These are phyloP conservation scores for Caenorhabditis briggsae DNA, from an alignment of 1,140 invertebrate genomes.

Conservation along the genomic window DNA sequence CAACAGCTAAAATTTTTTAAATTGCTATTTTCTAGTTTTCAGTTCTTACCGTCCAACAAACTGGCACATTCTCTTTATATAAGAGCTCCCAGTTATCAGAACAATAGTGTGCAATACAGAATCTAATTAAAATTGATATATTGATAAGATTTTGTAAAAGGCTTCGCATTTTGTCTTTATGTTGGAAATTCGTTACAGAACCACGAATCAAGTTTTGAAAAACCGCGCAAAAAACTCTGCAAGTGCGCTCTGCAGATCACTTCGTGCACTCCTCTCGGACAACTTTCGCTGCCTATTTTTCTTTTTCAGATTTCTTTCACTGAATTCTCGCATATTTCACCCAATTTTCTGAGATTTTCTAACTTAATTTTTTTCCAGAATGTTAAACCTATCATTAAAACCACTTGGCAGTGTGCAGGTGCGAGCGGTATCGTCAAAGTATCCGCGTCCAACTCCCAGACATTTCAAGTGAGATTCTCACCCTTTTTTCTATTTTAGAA, in stretches of 20 bases:
- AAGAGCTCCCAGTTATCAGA: neutral
- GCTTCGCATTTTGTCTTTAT: neutral
- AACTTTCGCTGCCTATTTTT: neutral
- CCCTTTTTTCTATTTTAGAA: neutral
- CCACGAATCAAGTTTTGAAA: neutral
- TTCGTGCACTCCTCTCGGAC: constrained; percentile 18
- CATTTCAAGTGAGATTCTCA: constrained; percentile 56
- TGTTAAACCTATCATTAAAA: constrained; percentile 25
- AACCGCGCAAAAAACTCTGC: neutral
- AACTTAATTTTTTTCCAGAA: neutral
- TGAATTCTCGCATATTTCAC: neutral
- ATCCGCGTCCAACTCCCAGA: constrained; percentile 61
- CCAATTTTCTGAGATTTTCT: neutral
- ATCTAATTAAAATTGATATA: neutral
- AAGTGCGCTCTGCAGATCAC: neutral
- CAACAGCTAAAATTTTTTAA: neutral
- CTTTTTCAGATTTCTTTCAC: neutral
- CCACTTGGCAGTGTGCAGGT: constrained; percentile 8
- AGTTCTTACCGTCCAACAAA: neutral
- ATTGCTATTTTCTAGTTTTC: neutral
- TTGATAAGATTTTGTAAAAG: neutral
- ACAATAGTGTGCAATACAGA: neutral
- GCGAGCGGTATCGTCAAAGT: constrained; percentile 65
- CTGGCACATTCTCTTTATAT: neutral
- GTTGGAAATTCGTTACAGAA: neutral